These are phyloP conservation scores for Leptinotarsa tumamoca DNA, from an alignment of 2,888 invertebrate species.

Conservation along the genomic window DNA sequence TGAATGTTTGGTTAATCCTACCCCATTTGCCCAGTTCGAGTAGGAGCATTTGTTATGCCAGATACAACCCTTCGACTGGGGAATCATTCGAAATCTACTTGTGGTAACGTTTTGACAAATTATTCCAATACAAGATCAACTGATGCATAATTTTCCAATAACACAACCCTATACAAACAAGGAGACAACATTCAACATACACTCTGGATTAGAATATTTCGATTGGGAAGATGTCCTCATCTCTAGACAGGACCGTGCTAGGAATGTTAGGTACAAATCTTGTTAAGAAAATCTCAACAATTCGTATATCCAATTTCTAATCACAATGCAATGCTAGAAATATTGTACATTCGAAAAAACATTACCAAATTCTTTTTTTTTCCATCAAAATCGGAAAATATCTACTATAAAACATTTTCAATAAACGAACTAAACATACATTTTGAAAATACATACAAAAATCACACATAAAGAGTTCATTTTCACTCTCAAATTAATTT, in stretches of 20 bases:
- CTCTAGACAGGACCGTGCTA: conserved; percentile 30
- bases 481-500: too few species aligned
- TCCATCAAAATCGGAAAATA: too few species aligned
- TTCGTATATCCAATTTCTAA: too few species aligned
- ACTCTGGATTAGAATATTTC: conserved; percentile 40
- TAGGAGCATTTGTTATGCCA: background rate
- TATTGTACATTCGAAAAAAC: too few species aligned
- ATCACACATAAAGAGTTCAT: too few species aligned
- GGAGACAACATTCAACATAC: conserved; percentile 39
- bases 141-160: conserved; percentile 48
- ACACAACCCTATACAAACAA: conserved; percentile 45
- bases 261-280: background rate
- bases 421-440: too few species aligned
- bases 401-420: too few species aligned
- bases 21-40: background rate
- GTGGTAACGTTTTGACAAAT: conserved; percentile 41
- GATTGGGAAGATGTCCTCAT: conserved; percentile 33
- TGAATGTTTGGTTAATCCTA: too few species aligned
- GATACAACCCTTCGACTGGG: background rate
- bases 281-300: background rate
- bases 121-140: conserved; percentile 40
- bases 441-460: too few species aligned
- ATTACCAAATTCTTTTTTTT: too few species aligned
- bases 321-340: too few species aligned
- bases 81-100: conserved; percentile 21